phyloP scores from a whole-genome alignment of 23 tunicate genomes.

The Phallusia fumigata region DNA sequence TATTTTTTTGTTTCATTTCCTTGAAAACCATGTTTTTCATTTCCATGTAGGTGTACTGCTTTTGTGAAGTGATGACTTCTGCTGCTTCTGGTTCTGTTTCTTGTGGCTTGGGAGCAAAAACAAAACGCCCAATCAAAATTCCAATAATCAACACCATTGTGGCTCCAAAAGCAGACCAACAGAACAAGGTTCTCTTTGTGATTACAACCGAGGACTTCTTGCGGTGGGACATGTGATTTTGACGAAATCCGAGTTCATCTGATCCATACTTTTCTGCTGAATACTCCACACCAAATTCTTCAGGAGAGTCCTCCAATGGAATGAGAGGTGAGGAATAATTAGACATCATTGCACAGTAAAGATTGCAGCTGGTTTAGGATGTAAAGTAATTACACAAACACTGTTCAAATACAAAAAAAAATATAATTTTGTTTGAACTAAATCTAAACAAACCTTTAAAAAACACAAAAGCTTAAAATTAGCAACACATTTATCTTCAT shows the following conservation, averaged over 20 bases:
- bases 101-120: not conserved
- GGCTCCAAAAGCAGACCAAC: not conserved
- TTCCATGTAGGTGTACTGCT: not conserved
- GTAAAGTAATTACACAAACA: too few species aligned
- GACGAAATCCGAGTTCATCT: constrained; percentile 29
- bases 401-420: too few species aligned
- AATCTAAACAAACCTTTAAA: too few species aligned
- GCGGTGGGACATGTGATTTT: not conserved
- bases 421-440: too few species aligned
- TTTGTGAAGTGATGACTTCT: not conserved
- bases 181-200: not conserved
- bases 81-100: not conserved
- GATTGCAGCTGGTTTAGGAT: not conserved
- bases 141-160: not conserved
- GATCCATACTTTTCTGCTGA: not conserved
- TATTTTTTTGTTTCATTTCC: constrained; percentile 51
- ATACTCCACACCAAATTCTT: not conserved
- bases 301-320: not conserved
- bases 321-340: not conserved
- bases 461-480: too few species aligned
- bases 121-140: not conserved
- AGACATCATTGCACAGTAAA: not conserved
- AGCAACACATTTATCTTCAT: too few species aligned
- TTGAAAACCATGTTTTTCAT: constrained; percentile 19
- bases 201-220: not conserved